Percentiles rank a stretch among this genome's conserved stretches.
phyloP scores from a whole-genome alignment of 2,888 invertebrate genomes.

The Leptopterna dolabrata region DNA sequence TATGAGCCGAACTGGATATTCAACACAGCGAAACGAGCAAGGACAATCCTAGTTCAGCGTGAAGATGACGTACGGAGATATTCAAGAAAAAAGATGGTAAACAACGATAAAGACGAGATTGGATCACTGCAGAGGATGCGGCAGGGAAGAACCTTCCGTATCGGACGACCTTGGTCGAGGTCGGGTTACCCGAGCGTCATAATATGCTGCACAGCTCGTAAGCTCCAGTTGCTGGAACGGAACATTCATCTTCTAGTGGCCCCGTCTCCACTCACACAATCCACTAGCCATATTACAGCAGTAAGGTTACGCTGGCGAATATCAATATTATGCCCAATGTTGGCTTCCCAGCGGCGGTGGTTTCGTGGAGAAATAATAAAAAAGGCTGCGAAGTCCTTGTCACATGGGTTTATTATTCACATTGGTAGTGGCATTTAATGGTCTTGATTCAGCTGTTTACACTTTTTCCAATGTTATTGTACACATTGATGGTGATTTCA shows the following conservation, averaged over 20 bases:
- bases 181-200: not conserved
- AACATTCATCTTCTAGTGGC: not conserved
- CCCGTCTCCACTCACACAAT: no score
- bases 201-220: not conserved
- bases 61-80: not conserved
- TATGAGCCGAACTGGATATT: not conserved
- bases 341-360: no score
- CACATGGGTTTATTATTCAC: no score
- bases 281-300: no score
- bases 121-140: not conserved
- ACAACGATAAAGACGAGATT: not conserved
- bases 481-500: no score
- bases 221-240: not conserved
- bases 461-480: no score
- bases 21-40: not conserved
- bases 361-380: no score
- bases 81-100: not conserved
- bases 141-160: not conserved
- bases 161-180: conserved; percentile 3
- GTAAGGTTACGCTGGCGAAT: no score
- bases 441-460: no score
- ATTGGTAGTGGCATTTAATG: no score
- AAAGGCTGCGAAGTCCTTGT: no score
- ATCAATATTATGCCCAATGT: no score
- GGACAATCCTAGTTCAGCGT: not conserved